Evolutionary conservation across 2,888 invertebrate species (phyloP), one percentile per base, ranked within the genome.

Genomic region (Limenitis camilla): DNA sequence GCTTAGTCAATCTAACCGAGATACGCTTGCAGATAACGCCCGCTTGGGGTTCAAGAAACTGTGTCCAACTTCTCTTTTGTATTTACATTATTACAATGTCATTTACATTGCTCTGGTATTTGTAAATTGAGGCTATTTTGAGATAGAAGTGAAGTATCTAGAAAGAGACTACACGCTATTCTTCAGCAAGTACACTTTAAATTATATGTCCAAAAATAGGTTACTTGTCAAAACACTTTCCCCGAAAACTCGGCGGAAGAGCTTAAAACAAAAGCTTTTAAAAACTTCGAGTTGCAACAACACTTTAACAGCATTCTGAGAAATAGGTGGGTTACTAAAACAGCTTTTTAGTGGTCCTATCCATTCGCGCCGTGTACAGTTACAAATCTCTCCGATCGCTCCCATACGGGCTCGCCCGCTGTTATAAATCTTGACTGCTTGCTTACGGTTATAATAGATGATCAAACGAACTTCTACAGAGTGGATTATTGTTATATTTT

Each of bases 241-340:
- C 29, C 29, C 8, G 10, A 43, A 51, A 46, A 55, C 36, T 39
- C 46, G 6, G 39, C 54, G 45, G 53, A 51, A 52, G 53, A 41
- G 42, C 36, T 28, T 35, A 52, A 45, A 56, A 51, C 54, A 59
- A 62, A 58, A 58, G 58, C 56, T 55, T 56, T 59, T 53, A 57
- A 52, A 57, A 52, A 55, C 58, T 61, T 56, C 46, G 48, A 56
- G 52, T 53, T 60, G 49, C 56, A 58, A 58, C 60, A 61, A 47
- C 61, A 53, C 63, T 69, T 64, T 63, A 66, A 62, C 58, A 58
- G 58, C 58, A 65, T 74, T 71, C 69, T 59, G 58, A 65, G 70
- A 76, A 77, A 68, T 53, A 71, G 59, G 63, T 64, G 64, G 64
- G 68, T 68, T 69, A 62, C 65, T 61, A 60, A 71, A 71, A 72